Evolutionary conservation across 1,140 invertebrate genomes (phyloP).

Genomic region (Bombus sylvicola): DNA sequence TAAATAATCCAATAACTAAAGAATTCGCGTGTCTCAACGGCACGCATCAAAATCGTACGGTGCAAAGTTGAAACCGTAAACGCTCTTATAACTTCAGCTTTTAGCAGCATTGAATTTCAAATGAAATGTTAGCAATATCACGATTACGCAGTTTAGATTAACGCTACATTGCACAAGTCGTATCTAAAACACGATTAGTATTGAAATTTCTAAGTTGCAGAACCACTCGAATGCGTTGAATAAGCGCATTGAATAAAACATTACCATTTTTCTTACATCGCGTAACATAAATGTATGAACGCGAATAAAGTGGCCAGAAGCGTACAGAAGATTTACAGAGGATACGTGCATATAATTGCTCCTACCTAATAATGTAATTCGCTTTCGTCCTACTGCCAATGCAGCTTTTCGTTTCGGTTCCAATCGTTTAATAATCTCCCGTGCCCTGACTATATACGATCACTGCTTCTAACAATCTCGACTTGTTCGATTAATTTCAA

Average conservation of each 20-base stretch:
- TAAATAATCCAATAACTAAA: too few relatives aligned
- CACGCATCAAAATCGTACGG: neutral
- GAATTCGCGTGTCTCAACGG: neutral
- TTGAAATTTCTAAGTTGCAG: neutral
- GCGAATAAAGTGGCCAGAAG: too few relatives aligned
- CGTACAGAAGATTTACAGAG: too few relatives aligned
- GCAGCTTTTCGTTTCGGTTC: neutral
- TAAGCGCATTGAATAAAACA: too few relatives aligned
- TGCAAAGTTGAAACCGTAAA: neutral
- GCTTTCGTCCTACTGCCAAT: neutral
- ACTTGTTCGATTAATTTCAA: too few relatives aligned
- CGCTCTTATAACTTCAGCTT: neutral
- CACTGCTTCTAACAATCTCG: too few relatives aligned
- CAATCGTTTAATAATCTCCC: too few relatives aligned
- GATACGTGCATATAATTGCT: too few relatives aligned
- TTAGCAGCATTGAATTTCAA: neutral
- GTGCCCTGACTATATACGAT: too few relatives aligned
- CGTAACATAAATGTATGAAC: neutral
- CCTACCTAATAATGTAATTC: too few relatives aligned
- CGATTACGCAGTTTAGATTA: neutral
- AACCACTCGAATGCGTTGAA: too few relatives aligned
- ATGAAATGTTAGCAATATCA: neutral
- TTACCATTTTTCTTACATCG: neutral
- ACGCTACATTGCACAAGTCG: neutral
- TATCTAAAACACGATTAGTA: neutral